phyloP scores from a whole-genome alignment of 2,888 invertebrate species.

The Pecten maximus region DNA sequence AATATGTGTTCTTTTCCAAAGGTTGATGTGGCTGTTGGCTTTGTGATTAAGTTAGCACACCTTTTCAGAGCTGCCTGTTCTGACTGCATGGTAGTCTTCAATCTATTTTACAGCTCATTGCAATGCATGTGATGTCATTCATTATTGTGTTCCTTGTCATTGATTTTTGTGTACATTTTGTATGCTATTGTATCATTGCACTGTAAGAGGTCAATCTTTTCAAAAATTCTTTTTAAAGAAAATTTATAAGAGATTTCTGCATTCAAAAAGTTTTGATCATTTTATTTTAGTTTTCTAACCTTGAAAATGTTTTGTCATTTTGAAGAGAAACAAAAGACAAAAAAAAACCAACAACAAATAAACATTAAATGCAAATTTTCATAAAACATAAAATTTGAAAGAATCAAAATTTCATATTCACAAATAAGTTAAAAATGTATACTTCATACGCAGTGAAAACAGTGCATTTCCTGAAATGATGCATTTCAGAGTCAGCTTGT shows the following conservation, averaged over 20 bases:
- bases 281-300: background rate
- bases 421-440: background rate
- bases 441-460: background rate
- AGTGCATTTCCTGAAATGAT: background rate
- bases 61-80: background rate
- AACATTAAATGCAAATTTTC: background rate
- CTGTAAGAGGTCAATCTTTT: background rate
- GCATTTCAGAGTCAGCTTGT: background rate
- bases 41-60: background rate
- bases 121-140: background rate
- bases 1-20: conserved; percentile 10
- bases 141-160: background rate
- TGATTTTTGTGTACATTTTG: background rate
- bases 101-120: background rate
- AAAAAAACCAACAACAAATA: background rate
- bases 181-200: background rate
- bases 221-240: no score
- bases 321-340: background rate
- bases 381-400: background rate
- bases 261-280: background rate
- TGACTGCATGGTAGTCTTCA: background rate
- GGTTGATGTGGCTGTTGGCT: background rate
- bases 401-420: background rate
- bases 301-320: background rate
- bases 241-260: no score